Base-by-base conservation (phyloP, 92 coral and sea anemone genomes). In the Heteractis magnifica region DNA sequence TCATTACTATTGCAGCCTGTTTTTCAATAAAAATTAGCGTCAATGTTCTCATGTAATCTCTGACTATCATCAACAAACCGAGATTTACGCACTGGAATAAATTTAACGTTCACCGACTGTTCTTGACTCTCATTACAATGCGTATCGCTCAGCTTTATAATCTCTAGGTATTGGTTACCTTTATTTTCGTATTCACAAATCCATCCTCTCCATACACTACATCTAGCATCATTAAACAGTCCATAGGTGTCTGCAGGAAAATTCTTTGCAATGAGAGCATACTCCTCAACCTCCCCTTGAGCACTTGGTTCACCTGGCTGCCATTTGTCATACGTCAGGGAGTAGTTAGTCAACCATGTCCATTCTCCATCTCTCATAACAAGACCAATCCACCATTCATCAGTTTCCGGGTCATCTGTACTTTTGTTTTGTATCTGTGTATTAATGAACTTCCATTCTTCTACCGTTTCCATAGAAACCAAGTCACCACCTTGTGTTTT, bases 321-420 rank as follows among this genome's bases (percentile, higher is more conserved):
- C 76, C 76, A 72, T 49, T 72, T 72, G 76, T 49, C 19, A 34
- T 72, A 34, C 14, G 49, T 72, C 16, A 72, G 59, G 59, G 59
- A 55, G 59, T 55, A 4, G 59, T 55, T 55, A 55, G 11, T 1
- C 59, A 55, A 0, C 59, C 59, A 55, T 55, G 59, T 8, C 59
- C 59, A 55, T 13, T 13, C 14, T 44, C 73, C 23, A 6, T 81
- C 60, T 55, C 10, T 79, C 60, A 49, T 71, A 0, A 20, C 26
- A 65, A 85, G 52, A 56, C 88, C 88, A 16, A 85, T 85, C 71
- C 52, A 68, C 89, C 86, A 81, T 49, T 81, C 85, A 81, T 65
- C 21, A 10, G 34, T 26, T 34, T 34, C 3, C 44, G 3, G 44
- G 3, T 34, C 44, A 2, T 2, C 3, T 2, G 44, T 34, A 34